Base-by-base conservation (phyloP, 2,888 invertebrate genomes). In the Drosophila sordidapex region DNA sequence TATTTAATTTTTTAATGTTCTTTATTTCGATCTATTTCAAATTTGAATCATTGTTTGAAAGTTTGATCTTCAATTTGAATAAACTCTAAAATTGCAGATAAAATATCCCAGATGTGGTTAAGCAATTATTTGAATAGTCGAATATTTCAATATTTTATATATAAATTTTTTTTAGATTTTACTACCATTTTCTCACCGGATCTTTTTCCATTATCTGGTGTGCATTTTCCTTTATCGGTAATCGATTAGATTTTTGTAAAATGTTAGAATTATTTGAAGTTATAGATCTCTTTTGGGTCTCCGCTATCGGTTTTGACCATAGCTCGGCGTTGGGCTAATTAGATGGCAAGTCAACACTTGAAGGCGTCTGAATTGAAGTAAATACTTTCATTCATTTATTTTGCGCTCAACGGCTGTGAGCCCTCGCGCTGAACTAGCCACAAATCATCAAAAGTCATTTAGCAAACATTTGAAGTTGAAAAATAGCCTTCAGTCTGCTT, bases 381-480 rank as follows among this genome's bases (percentile, higher is more conserved):
- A 87, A 90, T 90, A 90, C 74, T 82, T 86, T 81, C 90, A 90
- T 90, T 87, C 85, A 90, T 90, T 90, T 82, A 82, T 89, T 84
- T 87, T 82, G 83, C 72, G 87, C 81, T 61, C 70, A 67, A 46
- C 65, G 59, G 61, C 72, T 70, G 64, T 65, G 73, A 74, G 70
- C 83, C 75, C 73, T 46, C 40, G 49, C 43, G 49, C 71, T 57
- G 60, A 74, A 75, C 82, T 82, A 66, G 81, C 87, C 91, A 87
- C 87, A 87, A 87, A 87, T 87, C 87, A 87, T 91, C 87, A 87
- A 91, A 88, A 91, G 91, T 91, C 91, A 87, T 91, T 87, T 87
- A 91, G 90, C 89, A 87, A 91, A 88, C 90, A 90, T 91, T 87
- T 84, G 83, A 86, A 86, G 91, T 89, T 91, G 90, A 91, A 91